Conservation (phyloP, 2,797 vertebrate genomes). For the Chiroxiphia lanceolata region DNA sequence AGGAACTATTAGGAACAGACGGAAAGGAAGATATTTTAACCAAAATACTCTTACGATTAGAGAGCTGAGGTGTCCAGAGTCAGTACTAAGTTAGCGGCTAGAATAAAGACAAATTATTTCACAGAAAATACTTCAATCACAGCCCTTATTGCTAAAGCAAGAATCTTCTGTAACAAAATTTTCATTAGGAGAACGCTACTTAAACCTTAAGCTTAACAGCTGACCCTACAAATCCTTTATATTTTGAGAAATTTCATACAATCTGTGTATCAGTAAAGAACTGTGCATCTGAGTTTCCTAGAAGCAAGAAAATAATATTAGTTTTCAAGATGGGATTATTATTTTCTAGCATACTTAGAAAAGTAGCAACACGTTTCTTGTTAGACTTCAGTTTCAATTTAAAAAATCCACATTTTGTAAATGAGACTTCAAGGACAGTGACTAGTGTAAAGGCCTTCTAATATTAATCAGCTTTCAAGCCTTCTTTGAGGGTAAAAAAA, state of each 20-base stretch:
- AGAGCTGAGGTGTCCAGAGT: neutral
- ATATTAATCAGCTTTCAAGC: neutral
- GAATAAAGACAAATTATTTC: neutral
- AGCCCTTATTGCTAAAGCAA: neutral
- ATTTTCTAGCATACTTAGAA: neutral
- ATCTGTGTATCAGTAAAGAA: neutral
- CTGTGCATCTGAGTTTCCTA: neutral
- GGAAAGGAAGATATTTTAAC: neutral
- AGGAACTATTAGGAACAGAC: neutral
- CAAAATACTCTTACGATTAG: neutral
- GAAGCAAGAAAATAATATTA: neutral
- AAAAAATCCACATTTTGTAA: neutral
- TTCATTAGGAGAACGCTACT: neutral
- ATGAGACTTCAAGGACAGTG: neutral
- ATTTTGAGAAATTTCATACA: neutral
- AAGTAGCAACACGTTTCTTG: neutral
- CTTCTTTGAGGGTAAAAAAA: neutral
- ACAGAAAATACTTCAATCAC: neutral
- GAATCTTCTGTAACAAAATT: neutral
- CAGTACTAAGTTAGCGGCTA: neutral
- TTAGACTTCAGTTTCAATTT: neutral
- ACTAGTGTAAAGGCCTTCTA: neutral
- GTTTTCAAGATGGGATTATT: neutral
- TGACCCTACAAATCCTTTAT: neutral
- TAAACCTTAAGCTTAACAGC: neutral